Base-by-base conservation (phyloP, 2,113 vertebrate genomes). In the Excalfactoria chinensis region DNA sequence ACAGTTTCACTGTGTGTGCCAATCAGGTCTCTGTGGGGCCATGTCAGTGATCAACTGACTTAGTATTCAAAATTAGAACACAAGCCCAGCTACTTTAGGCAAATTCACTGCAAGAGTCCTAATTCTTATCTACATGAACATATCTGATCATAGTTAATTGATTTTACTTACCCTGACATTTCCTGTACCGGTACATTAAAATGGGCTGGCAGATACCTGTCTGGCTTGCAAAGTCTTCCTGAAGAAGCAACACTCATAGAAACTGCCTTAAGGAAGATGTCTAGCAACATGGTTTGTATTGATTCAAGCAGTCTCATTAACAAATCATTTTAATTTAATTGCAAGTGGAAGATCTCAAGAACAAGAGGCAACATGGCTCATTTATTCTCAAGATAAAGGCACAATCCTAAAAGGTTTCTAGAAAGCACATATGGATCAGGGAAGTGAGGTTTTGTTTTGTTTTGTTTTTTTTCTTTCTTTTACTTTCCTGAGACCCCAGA, bases 1-100 rank as follows among this genome's bases (percentile, higher is more conserved):
- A 86, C 85, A 87, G 74, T 95, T 95, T 95, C 88, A 76, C 63
- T 80, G 0, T 9, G n/a, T 76, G 77, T 93, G 92, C 91, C 96
- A 95, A 90, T 90, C 72, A 78, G 41, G 84, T 7, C 71, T 94
- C 86, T 4, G 3, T 14, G 20, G 48, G 73, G 86, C 74, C 46
- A 43, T 79, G 74, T 80, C 93, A 75, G 55, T 7, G 73, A 94
- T 76, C 91, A 35, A 55, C 69, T 83, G 73, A 79, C 89, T n/a
- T 43, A 75, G 26, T 19, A 32, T 7, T 48, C 87, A 63, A 55
- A 90, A 87, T 82, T 17, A 94, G 83, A 95, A 72, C 49, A 26
- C 70, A 51, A 87, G 78, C 32, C 64, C 83, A 58, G 91, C 32
- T 62, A 49, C 72, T 91, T 71, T 22, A 7, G 4, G 44, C 70